A percentile compares a stretch with the other conserved stretches of the same genome.
These are phyloP conservation scores for Clinocottus analis DNA, from an alignment of 2,113 vertebrate species.

Conservation along the genomic window DNA sequence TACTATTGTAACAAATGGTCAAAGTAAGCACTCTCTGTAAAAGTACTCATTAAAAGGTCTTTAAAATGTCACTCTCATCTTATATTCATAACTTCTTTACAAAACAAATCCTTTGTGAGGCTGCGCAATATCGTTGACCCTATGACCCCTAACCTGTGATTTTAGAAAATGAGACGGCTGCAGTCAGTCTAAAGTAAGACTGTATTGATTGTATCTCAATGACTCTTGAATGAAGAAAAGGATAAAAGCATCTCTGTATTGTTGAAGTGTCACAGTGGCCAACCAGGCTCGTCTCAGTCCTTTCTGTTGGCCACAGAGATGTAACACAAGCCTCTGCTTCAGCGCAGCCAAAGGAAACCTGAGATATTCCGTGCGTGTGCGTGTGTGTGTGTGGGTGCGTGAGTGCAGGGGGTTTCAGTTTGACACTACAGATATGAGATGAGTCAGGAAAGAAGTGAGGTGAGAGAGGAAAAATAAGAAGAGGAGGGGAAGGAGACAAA, in stretches of 20 bases:
- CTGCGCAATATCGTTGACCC: slow-evolving; percentile 16
- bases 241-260: slow-evolving; percentile 47
- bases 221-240: slow-evolving; percentile 52
- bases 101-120: not conserved
- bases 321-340: slow-evolving; percentile 60
- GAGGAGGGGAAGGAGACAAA: slow-evolving; percentile 6
- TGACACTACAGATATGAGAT: slow-evolving; percentile 50
- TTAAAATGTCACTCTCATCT: not conserved
- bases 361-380: slow-evolving; percentile 23
- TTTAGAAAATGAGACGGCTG: slow-evolving; percentile 32
- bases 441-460: slow-evolving; percentile 6
- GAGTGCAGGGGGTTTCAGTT: slow-evolving; percentile 14
- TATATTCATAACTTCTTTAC: not conserved
- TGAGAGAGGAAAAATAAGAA: slow-evolving; percentile 8
- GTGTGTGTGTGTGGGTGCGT: not conserved
- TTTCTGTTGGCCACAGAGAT: slow-evolving; percentile 57
- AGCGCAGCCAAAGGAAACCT: slow-evolving; percentile 51
- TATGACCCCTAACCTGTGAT: slow-evolving; percentile 36
- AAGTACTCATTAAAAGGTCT: not conserved
- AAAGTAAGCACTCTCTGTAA: not conserved
- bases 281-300: slow-evolving; percentile 24
- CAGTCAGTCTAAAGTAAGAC: slow-evolving; percentile 30
- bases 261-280: slow-evolving; percentile 35
- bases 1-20: not conserved
- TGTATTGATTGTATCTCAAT: slow-evolving; percentile 42